A percentile compares a stretch with the other conserved stretches of the same genome.
Conservation (phyloP, 2,888 invertebrate species). For the Kryphioiulus occultus region DNA sequence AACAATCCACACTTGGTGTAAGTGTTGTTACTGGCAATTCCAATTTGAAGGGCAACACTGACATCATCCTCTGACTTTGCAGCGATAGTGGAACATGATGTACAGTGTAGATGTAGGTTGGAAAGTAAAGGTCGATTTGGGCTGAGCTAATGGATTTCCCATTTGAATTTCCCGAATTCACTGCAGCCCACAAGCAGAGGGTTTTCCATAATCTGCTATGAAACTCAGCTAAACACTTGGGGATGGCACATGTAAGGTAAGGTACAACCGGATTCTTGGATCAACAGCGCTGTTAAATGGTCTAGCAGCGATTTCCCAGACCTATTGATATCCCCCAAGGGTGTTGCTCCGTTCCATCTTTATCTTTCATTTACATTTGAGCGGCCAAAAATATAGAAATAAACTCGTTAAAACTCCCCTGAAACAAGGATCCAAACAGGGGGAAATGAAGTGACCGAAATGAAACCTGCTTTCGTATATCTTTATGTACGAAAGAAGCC, state of each 20-base stretch:
- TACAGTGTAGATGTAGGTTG: too few relatives aligned
- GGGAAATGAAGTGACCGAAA: conserved; percentile 26
- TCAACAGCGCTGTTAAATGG: not conserved
- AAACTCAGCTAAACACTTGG: not conserved
- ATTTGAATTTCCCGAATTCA: not conserved
- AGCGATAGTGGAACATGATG: too few relatives aligned
- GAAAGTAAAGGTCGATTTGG: not conserved
- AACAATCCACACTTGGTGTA: too few relatives aligned
- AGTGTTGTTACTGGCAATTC: too few relatives aligned
- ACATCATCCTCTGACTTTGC: too few relatives aligned
- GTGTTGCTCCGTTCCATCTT: not conserved
- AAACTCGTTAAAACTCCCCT: not conserved
- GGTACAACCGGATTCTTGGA: not conserved
- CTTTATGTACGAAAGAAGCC: conserved; percentile 15
- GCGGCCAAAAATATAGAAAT: conserved; percentile 20
- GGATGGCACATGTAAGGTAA: not conserved
- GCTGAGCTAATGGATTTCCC: not conserved
- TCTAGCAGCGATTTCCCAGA: not conserved
- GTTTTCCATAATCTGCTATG: not conserved
- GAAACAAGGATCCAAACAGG: not conserved
- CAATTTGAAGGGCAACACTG: too few relatives aligned
- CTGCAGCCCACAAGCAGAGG: not conserved
- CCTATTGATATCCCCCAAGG: conserved; percentile 22
- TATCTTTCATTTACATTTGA: conserved; percentile 35
- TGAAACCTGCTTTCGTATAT: not conserved